Conservation (phyloP, 30 jellyfish, hydroid and myxozoan genomes). For the Mastigias papua region DNA sequence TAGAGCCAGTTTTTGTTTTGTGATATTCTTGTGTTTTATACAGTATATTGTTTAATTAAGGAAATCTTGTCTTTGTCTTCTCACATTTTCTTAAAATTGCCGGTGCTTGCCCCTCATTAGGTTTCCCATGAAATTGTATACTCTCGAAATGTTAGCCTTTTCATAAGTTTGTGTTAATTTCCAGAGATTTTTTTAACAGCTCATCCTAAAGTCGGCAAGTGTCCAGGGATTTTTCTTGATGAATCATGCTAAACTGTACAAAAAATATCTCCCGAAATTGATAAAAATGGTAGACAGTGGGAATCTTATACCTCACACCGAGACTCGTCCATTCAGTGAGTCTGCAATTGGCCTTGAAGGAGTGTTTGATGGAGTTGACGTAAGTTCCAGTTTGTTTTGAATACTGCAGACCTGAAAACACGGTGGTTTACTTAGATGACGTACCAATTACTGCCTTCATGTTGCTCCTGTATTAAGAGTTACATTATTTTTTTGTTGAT, state of each 20-base stretch:
- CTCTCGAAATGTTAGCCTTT: no score
- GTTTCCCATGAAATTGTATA: no score
- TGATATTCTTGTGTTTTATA: no score
- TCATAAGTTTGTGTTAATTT: no score
- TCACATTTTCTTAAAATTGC: no score
- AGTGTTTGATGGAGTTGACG: conserved; percentile 90
- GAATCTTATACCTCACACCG: conserved; percentile 49
- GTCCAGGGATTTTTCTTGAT: conserved; percentile 85
- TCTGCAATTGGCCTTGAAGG: conserved; percentile 65
- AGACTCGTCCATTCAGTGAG: conserved; percentile 17
- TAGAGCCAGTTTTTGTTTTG: no score
- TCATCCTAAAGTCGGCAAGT: conserved; percentile 83
- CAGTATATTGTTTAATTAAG: no score
- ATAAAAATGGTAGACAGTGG: conserved; percentile 74
- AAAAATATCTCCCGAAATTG: conserved; percentile 67
- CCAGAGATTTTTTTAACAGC: conserved; percentile 22
- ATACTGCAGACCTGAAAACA: background rate
- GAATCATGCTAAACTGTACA: conserved; percentile 79
- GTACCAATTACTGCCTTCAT: no score
- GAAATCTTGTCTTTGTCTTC: no score
- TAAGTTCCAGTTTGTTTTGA: conserved; percentile 14
- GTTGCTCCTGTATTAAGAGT: no score
- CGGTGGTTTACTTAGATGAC: background rate
- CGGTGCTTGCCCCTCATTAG: no score
- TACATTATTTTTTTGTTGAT: no score